Percentiles rank a stretch among this genome's conserved stretches.
Evolutionary conservation across 2,888 invertebrate genomes (phyloP).

Genomic region (Heliconius ismenius): DNA sequence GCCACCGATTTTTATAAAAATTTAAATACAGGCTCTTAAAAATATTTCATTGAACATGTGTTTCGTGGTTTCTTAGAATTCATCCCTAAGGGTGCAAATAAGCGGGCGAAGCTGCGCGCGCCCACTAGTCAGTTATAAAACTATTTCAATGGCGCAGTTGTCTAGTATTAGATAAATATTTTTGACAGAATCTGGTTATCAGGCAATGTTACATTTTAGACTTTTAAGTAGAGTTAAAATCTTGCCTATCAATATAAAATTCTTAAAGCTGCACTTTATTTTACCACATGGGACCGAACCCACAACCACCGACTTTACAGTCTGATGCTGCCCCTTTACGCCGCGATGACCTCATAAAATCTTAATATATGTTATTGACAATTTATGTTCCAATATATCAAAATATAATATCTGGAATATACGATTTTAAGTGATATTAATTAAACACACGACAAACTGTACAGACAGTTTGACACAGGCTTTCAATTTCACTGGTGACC

Average conservation of each 20-base stretch:
- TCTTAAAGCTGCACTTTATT: not conserved
- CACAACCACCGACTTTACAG: not conserved
- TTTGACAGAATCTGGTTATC: too few relatives aligned
- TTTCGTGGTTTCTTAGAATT: too few relatives aligned
- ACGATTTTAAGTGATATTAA: not conserved
- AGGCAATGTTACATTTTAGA: too few relatives aligned
- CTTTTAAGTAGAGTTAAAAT: too few relatives aligned
- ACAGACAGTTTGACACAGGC: slow-evolving; percentile 25
- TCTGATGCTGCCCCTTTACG: not conserved
- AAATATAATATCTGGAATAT: not conserved
- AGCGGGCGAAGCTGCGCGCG: too few relatives aligned
- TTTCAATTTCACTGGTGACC: slow-evolving; percentile 30
- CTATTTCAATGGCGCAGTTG: too few relatives aligned
- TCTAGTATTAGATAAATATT: too few relatives aligned
- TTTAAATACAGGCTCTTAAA: too few relatives aligned
- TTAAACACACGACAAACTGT: slow-evolving; percentile 6
- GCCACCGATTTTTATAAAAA: too few relatives aligned
- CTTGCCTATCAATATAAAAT: not conserved
- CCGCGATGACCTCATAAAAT: not conserved
- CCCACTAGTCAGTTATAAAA: too few relatives aligned
- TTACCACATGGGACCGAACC: not conserved
- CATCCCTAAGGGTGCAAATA: too few relatives aligned
- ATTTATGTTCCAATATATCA: not conserved
- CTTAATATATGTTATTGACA: not conserved
- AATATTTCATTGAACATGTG: too few relatives aligned